Evolutionary conservation across 2,113 vertebrate genomes (phyloP).

Genomic region (Gadus macrocephalus): DNA sequence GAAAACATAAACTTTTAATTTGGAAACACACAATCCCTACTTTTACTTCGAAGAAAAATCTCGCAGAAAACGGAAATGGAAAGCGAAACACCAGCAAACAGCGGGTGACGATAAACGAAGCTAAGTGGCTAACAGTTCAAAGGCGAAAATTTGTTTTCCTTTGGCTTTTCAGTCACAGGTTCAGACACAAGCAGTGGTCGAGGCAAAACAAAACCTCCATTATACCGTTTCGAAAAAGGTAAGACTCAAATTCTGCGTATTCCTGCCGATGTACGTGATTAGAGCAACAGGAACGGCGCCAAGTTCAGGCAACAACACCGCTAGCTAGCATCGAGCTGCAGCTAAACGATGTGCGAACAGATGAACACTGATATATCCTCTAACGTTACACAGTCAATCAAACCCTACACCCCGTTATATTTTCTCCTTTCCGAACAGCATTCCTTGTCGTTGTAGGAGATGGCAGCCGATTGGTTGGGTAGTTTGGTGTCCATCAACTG

Average conservation of each 20-base stretch:
- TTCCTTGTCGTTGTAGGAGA: constrained; percentile 30
- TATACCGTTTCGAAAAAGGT: constrained; percentile 13
- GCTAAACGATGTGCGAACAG: background rate
- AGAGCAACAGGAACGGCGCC: constrained; percentile 18
- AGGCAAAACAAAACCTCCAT: background rate
- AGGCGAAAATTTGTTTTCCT: background rate
- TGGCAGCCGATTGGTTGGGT: constrained; percentile 94
- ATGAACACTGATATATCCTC: background rate
- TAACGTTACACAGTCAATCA: background rate
- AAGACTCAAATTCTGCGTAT: background rate
- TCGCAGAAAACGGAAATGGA: background rate
- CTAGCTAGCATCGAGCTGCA: background rate
- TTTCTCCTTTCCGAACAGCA: no score
- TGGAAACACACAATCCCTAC: no score
- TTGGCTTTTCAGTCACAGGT: background rate
- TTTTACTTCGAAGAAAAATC: no score
- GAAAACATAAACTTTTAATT: no score
- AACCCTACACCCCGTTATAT: no score
- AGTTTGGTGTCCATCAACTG: constrained; percentile 97
- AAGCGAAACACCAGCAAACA: background rate
- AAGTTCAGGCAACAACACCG: constrained; percentile 14
- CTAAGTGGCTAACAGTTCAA: constrained; percentile 24
- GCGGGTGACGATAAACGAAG: constrained; percentile 14
- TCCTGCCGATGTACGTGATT: background rate
- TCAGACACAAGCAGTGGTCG: background rate